Evolutionary conservation across 2,113 vertebrate species (phyloP).

Genomic region (Australoheros scitulus): DNA sequence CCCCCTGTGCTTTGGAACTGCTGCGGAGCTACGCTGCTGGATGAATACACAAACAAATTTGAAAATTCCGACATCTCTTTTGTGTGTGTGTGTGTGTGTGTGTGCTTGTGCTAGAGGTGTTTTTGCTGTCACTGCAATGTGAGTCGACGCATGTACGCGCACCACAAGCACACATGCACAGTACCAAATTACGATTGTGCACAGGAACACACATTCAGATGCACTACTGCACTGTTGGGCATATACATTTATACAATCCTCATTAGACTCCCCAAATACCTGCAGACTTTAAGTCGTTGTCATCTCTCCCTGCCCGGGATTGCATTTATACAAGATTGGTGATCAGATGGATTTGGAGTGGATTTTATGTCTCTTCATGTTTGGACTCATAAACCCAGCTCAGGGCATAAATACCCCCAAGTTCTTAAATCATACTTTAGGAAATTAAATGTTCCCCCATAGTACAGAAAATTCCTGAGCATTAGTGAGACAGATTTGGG

Average conservation of each 20-base stretch:
- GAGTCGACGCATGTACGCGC: background rate
- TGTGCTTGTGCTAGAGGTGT: background rate
- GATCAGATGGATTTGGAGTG: slow-evolving; percentile 58
- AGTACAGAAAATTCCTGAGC: slow-evolving; percentile 47
- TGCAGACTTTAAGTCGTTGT: slow-evolving; percentile 50
- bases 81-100: background rate
- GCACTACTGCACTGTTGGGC: background rate
- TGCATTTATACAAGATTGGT: slow-evolving; percentile 45
- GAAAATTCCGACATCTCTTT: background rate
- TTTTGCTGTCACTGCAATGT: background rate
- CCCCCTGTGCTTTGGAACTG: background rate
- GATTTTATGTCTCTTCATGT: slow-evolving; percentile 67
- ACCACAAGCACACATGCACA: background rate
- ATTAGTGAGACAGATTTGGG: slow-evolving; percentile 54
- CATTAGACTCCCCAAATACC: slow-evolving; percentile 38
- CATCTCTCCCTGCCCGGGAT: slow-evolving; percentile 51
- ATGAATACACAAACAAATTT: slow-evolving; percentile 23
- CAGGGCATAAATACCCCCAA: slow-evolving; percentile 58
- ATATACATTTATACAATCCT: slow-evolving; percentile 21
- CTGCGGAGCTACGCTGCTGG: background rate
- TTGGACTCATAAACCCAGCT: slow-evolving; percentile 66
- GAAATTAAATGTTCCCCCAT: slow-evolving; percentile 60
- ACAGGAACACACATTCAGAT: background rate
- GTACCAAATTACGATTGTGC: background rate
- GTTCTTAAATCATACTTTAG: slow-evolving; percentile 59